These are phyloP conservation scores for Dallia pectoralis DNA, from an alignment of 2,797 vertebrate genomes.

Conservation along the genomic window DNA sequence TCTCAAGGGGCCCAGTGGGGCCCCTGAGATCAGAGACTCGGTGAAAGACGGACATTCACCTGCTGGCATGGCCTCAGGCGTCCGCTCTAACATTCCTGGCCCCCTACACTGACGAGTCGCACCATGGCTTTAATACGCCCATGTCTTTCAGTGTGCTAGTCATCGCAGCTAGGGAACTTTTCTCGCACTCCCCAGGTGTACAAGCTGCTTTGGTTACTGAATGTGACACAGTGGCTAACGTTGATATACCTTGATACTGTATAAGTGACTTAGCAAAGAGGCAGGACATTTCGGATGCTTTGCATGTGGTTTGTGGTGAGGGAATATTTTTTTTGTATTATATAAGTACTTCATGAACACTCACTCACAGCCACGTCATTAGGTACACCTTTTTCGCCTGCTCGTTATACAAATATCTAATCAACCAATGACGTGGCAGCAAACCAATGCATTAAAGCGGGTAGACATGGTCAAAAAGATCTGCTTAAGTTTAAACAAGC, in stretches of 20 bases:
- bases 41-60: slow-evolving; percentile 68
- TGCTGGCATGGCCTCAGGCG: slow-evolving; percentile 60
- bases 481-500: too few species aligned
- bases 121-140: slow-evolving; percentile 36
- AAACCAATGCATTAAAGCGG: too few species aligned
- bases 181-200: slow-evolving; percentile 13
- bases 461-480: too few species aligned
- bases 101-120: slow-evolving; percentile 41
- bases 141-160: slow-evolving; percentile 38
- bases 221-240: not conserved
- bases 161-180: slow-evolving; percentile 22
- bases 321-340: not conserved
- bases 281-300: too few species aligned
- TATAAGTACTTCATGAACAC: not conserved
- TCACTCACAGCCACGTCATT: too few species aligned
- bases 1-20: slow-evolving; percentile 18
- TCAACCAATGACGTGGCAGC: too few species aligned
- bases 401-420: too few species aligned
- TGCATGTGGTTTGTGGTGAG: too few species aligned
- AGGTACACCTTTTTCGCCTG: too few species aligned
- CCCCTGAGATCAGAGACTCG: slow-evolving; percentile 57
- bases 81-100: slow-evolving; percentile 59
- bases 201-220: slow-evolving; percentile 3
- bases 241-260: slow-evolving; percentile 14
- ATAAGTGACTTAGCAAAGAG: not conserved